A percentile compares a stretch with the other conserved stretches of the same genome.
These are phyloP conservation scores for Podarcis cretensis DNA, from an alignment of 2,113 vertebrate species.

Conservation along the genomic window DNA sequence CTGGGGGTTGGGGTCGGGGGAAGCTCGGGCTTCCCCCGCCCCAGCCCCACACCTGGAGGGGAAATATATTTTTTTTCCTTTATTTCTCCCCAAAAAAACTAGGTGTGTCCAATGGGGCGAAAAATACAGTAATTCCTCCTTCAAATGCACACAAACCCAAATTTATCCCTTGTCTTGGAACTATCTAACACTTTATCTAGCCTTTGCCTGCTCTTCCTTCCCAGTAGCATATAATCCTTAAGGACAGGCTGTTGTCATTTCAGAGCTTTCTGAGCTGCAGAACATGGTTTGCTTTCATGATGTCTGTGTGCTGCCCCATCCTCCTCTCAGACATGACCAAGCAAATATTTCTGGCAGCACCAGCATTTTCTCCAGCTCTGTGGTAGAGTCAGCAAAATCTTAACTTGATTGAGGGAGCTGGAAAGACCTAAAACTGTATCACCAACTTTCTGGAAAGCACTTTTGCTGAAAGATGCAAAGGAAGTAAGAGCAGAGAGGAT, in stretches of 20 bases:
- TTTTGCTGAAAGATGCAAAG: neutral
- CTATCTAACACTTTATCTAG: neutral
- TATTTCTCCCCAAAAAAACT: too few relatives aligned
- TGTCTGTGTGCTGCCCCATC: too few relatives aligned
- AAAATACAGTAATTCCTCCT: too few relatives aligned
- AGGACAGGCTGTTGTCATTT: too few relatives aligned
- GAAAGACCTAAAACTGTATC: too few relatives aligned
- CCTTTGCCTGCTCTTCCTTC: neutral
- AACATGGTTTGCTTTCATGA: neutral
- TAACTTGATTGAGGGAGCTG: neutral
- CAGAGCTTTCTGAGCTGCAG: neutral
- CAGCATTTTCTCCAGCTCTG: neutral
- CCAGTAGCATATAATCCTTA: neutral
- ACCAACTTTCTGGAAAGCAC: neutral
- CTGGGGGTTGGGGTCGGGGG: too few relatives aligned
- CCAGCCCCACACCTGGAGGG: too few relatives aligned
- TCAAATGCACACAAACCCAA: too few relatives aligned
- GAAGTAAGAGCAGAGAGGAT: neutral
- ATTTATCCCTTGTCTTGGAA: too few relatives aligned
- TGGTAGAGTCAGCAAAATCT: neutral
- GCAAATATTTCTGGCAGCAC: conserved; percentile 14
- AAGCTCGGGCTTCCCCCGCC: too few relatives aligned
- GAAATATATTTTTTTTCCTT: too few relatives aligned
- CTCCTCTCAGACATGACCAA: neutral
- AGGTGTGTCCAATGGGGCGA: too few relatives aligned